A percentile compares a stretch with the other conserved stretches of the same genome.
These are phyloP conservation scores for Plodia interpunctella DNA, from an alignment of 1,140 invertebrate species.

Conservation along the genomic window DNA sequence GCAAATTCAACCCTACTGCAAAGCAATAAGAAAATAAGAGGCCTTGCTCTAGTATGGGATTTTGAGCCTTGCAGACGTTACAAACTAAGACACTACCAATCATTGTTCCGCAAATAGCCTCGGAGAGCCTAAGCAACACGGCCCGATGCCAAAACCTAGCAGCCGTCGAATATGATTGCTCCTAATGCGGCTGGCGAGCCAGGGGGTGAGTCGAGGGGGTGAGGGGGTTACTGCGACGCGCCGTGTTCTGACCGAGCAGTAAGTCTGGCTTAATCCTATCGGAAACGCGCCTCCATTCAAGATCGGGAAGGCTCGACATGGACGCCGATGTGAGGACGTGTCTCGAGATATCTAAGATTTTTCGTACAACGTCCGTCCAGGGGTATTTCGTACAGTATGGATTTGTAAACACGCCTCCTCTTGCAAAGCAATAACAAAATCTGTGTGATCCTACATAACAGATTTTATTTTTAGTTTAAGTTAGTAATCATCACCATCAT, in stretches of 20 bases:
- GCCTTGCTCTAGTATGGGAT: background rate
- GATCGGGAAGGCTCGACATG: slow-evolving; percentile 45
- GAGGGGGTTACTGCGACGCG: slow-evolving; percentile 50
- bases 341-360: slow-evolving; percentile 5
- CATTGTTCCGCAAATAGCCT: slow-evolving; percentile 69
- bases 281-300: slow-evolving; percentile 72
- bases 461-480: too few relatives aligned
- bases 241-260: slow-evolving; percentile 72
- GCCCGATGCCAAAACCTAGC: slow-evolving; percentile 70
- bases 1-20: background rate
- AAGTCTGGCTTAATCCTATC: slow-evolving; percentile 76
- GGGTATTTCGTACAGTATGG: background rate
- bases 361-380: background rate
- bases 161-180: slow-evolving; percentile 75
- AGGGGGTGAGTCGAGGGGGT: slow-evolving; percentile 36
- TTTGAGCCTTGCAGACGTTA: slow-evolving; percentile 42
- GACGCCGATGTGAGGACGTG: slow-evolving; percentile 7
- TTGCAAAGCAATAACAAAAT: background rate
- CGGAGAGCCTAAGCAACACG: slow-evolving; percentile 63
- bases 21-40: slow-evolving; percentile 4
- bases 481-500: too few relatives aligned
- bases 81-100: slow-evolving; percentile 67
- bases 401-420: background rate
- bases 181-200: slow-evolving; percentile 57
- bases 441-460: too few relatives aligned